Conservation (phyloP, 2,888 invertebrate genomes). For the Xylota segnis region DNA sequence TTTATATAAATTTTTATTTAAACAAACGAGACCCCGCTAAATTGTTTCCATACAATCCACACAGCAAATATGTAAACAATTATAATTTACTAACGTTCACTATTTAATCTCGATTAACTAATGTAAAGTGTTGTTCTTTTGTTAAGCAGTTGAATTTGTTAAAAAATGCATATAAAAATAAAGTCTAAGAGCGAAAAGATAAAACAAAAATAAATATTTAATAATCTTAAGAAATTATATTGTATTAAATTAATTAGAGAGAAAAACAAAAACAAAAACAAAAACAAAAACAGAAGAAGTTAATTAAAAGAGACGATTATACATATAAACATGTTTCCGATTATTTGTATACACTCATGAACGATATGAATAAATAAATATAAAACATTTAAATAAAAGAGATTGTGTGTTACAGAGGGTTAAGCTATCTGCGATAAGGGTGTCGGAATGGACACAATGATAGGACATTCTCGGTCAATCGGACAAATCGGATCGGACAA, state of each 20-base stretch:
- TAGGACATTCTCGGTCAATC: no score
- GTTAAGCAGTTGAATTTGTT: slow-evolving; percentile 49
- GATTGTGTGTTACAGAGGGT: no score
- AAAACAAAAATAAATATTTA: slow-evolving; percentile 39
- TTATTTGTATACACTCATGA: slow-evolving; percentile 74
- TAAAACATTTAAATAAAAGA: not conserved
- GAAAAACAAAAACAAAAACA: no score
- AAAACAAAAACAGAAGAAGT: no score
- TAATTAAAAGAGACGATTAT: slow-evolving; percentile 36
- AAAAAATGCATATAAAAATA: not conserved
- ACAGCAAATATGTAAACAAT: slow-evolving; percentile 4
- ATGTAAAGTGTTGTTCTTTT: slow-evolving; percentile 41
- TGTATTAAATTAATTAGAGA: slow-evolving; percentile 35
- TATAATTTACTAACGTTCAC: slow-evolving; percentile 48
- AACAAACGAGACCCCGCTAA: not conserved
- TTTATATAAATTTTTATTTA: no score
- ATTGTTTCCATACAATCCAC: not conserved
- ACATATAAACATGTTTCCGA: slow-evolving; percentile 45
- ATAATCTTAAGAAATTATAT: slow-evolving; percentile 43
- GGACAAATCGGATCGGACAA: no score
- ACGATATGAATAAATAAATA: slow-evolving; percentile 62
- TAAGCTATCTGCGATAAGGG: no score
- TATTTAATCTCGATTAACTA: slow-evolving; percentile 31
- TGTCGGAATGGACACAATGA: no score
- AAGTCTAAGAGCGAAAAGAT: not conserved